Percentiles rank a stretch among this genome's conserved stretches.
Conservation (phyloP, 2,797 vertebrate species). For the Melanotaenia maccullochi region DNA sequence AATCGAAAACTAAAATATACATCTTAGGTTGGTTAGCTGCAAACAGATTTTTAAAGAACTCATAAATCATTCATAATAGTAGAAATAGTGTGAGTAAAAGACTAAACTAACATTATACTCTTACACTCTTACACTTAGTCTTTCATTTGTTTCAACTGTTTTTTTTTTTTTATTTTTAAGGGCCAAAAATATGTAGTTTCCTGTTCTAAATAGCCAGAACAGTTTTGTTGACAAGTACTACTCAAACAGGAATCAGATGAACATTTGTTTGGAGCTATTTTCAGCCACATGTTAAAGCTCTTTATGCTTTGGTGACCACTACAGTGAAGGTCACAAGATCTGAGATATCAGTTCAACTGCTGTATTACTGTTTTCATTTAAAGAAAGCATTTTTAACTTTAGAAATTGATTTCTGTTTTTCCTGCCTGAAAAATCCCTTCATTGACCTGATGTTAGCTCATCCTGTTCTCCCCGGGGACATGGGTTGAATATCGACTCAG, state of each 20-base stretch:
- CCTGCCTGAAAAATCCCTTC: slow-evolving; percentile 54
- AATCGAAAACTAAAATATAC: slow-evolving; percentile 5
- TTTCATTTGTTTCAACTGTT: neutral
- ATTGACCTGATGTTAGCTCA: slow-evolving; percentile 48
- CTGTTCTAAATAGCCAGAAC: slow-evolving; percentile 1
- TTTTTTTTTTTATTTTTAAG: neutral
- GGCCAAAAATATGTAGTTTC: slow-evolving; percentile 2
- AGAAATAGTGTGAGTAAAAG: neutral
- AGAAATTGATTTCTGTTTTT: neutral
- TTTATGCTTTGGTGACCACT: neutral
- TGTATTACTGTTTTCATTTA: neutral
- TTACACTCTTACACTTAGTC: too few relatives aligned
- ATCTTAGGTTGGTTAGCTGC: neutral
- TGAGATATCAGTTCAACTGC: neutral
- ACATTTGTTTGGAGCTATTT: slow-evolving; percentile 3
- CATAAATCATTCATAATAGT: neutral
- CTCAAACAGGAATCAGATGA: neutral
- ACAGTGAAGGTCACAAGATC: neutral
- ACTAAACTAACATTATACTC: neutral
- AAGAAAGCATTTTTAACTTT: neutral
- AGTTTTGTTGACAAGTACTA: neutral
- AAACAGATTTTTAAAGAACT: neutral
- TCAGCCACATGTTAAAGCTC: neutral
- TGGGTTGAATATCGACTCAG: slow-evolving; percentile 54
- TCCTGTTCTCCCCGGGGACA: slow-evolving; percentile 43